Conservation (phyloP, 1,140 invertebrate species). For the Oppia nitens region DNA sequence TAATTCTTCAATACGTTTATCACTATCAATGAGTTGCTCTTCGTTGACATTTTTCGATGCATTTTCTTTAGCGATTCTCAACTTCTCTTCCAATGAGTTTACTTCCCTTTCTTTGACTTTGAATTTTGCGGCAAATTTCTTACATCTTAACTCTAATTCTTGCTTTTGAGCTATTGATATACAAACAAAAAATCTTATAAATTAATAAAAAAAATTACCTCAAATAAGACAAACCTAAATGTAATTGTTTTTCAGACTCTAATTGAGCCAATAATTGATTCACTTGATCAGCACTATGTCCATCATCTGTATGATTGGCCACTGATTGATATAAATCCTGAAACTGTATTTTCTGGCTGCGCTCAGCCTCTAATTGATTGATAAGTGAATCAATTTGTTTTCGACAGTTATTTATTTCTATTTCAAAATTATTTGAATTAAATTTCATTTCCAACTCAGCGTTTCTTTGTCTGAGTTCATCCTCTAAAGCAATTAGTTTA, state of each 20-base stretch:
- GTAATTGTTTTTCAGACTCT: neutral
- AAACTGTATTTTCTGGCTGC: neutral
- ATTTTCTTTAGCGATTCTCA: slow-evolving; percentile 2
- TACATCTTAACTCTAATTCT: slow-evolving; percentile 3
- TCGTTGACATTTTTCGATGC: neutral
- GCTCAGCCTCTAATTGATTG: neutral
- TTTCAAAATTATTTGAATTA: neutral
- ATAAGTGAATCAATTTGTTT: slow-evolving; percentile 1
- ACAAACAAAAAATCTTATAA: neutral
- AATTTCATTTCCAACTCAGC: neutral
- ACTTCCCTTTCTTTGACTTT: slow-evolving; percentile 7
- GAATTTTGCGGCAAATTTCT: slow-evolving; percentile 9
- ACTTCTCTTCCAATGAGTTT: slow-evolving; percentile 5
- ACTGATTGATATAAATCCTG: neutral
- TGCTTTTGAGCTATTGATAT: slow-evolving; percentile 6
- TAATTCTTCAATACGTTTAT: neutral
- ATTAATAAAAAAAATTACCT: neutral
- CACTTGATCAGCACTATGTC: neutral
- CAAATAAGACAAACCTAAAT: neutral
- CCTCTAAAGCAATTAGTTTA: neutral
- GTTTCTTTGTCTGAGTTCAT: neutral
- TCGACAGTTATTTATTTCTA: slow-evolving; percentile 4
- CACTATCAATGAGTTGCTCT: neutral
- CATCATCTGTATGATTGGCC: no score
- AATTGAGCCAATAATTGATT: neutral